phyloP scores from a whole-genome alignment of 2,113 vertebrate genomes.

The Genyomyrus donnyi region DNA sequence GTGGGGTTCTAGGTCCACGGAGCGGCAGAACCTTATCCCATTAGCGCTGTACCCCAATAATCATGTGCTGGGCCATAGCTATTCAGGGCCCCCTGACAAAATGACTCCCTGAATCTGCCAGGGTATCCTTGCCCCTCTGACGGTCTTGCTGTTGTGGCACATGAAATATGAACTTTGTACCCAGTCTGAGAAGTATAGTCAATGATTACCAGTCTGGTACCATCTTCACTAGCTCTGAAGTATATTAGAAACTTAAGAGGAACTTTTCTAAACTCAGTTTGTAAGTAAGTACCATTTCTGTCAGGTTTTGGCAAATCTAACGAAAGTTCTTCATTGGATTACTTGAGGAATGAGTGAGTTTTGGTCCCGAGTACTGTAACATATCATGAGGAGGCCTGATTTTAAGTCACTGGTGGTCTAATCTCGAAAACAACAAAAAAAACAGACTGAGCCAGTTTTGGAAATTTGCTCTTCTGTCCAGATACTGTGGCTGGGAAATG shows the following conservation, averaged over 20 bases:
- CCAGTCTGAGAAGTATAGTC: background rate
- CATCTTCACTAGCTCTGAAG: background rate
- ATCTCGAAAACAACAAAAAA: background rate
- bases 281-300: background rate
- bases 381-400: background rate
- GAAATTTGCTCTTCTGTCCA: constrained; percentile 17
- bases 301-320: background rate
- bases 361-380: background rate
- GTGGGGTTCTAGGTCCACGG: background rate
- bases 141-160: too few species aligned
- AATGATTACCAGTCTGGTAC: background rate
- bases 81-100: background rate
- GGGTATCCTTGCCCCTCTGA: background rate
- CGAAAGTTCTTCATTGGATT: background rate
- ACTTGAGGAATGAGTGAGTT: background rate
- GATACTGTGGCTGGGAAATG: constrained; percentile 14
- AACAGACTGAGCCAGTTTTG: background rate
- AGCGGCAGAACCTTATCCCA: background rate
- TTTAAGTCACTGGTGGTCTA: background rate
- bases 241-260: background rate
- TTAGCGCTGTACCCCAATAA: background rate
- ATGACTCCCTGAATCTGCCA: background rate
- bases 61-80: background rate
- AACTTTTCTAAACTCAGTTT: background rate
- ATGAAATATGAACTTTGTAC: background rate